phyloP scores from a whole-genome alignment of 2,797 vertebrate species.

The Lacerta bilineata region DNA sequence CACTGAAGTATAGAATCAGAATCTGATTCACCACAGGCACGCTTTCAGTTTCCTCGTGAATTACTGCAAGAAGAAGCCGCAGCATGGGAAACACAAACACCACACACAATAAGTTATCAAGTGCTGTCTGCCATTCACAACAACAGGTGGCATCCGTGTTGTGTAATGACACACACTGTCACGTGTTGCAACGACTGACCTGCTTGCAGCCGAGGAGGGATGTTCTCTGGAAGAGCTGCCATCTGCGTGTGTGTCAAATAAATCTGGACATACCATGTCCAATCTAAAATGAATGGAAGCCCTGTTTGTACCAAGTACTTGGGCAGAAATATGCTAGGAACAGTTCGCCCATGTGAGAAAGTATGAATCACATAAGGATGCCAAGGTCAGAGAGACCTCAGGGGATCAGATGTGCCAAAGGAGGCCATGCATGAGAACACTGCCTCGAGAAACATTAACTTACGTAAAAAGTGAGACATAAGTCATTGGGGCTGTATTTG shows the following conservation, averaged over 20 bases:
- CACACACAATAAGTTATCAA: background rate
- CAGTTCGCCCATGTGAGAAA: conserved; percentile 64
- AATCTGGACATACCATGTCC: conserved; percentile 23
- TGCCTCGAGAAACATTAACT: conserved; percentile 50
- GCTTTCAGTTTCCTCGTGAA: conserved; percentile 17
- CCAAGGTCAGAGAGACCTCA: conserved; percentile 78
- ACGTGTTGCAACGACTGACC: background rate
- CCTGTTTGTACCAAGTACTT: conserved; percentile 61
- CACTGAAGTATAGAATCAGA: conserved; percentile 26
- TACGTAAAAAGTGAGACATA: conserved; percentile 15
- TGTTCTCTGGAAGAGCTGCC: background rate
- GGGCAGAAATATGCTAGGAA: conserved; percentile 68
- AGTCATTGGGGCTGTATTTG: background rate
- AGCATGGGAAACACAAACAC: background rate
- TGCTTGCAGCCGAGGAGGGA: background rate
- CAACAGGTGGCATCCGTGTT: background rate
- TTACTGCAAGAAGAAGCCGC: conserved; percentile 23
- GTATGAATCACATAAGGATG: conserved; percentile 52
- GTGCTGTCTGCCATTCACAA: background rate
- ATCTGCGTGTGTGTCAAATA: background rate
- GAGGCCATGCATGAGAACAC: conserved; percentile 32
- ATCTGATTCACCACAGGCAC: background rate
- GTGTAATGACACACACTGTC: background rate
- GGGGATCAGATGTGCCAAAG: conserved; percentile 62
- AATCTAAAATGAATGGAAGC: conserved; percentile 60